These are phyloP conservation scores for Drosophila nigromelanica DNA, from an alignment of 1,140 invertebrate species.

Conservation along the genomic window DNA sequence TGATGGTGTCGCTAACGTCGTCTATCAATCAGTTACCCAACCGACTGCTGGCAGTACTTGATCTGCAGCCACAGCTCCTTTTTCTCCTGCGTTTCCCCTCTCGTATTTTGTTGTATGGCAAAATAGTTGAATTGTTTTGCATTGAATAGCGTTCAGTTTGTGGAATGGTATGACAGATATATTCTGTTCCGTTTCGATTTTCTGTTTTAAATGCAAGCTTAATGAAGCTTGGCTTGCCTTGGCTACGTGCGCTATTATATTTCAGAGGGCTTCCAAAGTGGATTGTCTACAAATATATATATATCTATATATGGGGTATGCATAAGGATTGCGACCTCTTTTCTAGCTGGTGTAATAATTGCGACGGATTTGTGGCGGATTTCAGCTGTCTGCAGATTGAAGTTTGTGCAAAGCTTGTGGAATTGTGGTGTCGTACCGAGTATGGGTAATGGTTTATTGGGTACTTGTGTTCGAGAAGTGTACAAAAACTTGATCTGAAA, in stretches of 20 bases:
- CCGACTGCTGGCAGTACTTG: constrained; percentile 22
- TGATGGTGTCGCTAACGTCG: constrained; percentile 74
- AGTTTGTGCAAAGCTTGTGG: constrained; percentile 46
- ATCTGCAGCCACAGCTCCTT: constrained; percentile 1
- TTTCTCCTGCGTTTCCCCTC: constrained; percentile 3
- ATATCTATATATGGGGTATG: not conserved
- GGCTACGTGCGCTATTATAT: constrained; percentile 26
- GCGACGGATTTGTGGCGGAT: constrained; percentile 69
- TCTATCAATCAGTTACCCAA: constrained; percentile 74
- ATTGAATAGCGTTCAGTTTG: constrained; percentile 45
- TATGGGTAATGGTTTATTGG: not conserved
- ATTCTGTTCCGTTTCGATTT: constrained; percentile 21
- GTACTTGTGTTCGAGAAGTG: too few relatives aligned
- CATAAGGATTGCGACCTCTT: not conserved
- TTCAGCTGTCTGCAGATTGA: constrained; percentile 45
- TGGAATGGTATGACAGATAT: constrained; percentile 6
- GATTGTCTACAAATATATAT: constrained; percentile 6
- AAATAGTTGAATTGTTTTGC: constrained; percentile 76
- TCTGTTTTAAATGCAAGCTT: constrained; percentile 73
- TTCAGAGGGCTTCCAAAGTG: constrained; percentile 11
- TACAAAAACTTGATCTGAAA: too few relatives aligned
- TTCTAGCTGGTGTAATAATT: constrained; percentile 61
- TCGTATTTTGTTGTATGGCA: constrained; percentile 66
- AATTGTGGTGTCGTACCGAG: not conserved
- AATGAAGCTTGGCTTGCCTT: constrained; percentile 54